Evolutionary conservation across 2,113 vertebrate species (phyloP), one percentile per base, ranked within the genome.

Genomic region (Tringa solitaria): DNA sequence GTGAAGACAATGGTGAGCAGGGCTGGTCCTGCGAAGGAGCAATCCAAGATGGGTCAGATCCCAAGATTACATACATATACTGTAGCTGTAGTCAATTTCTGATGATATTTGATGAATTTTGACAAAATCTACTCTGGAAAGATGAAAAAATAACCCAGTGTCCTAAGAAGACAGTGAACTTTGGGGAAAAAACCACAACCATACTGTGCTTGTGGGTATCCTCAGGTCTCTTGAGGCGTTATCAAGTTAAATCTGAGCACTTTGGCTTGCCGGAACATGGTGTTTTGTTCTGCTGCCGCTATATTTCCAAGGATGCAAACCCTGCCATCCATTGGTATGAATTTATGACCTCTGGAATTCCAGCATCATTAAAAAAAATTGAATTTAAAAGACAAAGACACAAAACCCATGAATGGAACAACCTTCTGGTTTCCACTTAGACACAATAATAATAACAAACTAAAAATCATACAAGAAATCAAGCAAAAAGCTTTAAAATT

Each of bases 161-260:
- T 56, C 41, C 19, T 28, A 37, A 79, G 32, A 74, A 68, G 60
- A 4, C 41, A 68, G 19, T 74, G 54, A 85, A 51, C 12, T 53
- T 33, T 4, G 0, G 2, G 27, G 8, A 6, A 4, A 65, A 80
- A 84, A 63, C 1, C 8, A 6, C 65, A 78, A 54, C 53, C 27
- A 54, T 75, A 72, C 32, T 37, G 6, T 78, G 46, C 60, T 76
- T 85, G 45, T 53, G 53, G 21, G 27, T 82, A 73, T 12, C 10
- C 16, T 43, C 43, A 69, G 23, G 33, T 60, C 14, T 87, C 45
- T 65, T 69, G 48, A 90, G 45, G 67, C 19, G 12, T 68, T 80
- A 46, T 46, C 30, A 65, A 16, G 30, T 28, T 59, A 68, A 89
- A 78, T 69, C 33, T 60, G 46, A 89, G 41, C 11, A 84, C 23